A percentile compares a stretch with the other conserved stretches of the same genome.
Evolutionary conservation across 2,113 vertebrate genomes (phyloP).

Genomic region (Poicephalus gulielmi): DNA sequence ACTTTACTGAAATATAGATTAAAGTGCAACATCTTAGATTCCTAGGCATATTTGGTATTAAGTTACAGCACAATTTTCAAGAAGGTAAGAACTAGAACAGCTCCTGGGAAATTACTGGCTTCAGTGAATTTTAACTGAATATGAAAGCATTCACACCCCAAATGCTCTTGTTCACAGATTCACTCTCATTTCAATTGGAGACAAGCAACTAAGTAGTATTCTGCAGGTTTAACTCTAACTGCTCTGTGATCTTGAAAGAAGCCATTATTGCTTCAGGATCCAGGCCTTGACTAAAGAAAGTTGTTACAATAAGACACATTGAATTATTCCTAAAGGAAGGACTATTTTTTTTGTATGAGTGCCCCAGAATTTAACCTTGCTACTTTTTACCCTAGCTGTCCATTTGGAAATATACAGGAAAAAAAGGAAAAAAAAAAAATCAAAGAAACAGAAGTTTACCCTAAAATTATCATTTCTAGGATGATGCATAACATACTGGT

Average conservation of each 20-base stretch:
- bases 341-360: background rate
- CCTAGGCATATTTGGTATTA: background rate
- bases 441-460: background rate
- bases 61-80: background rate
- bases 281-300: background rate
- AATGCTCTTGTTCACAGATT: background rate
- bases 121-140: background rate
- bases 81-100: background rate
- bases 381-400: background rate
- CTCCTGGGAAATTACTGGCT: background rate
- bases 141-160: background rate
- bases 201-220: background rate
- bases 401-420: background rate
- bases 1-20: background rate
- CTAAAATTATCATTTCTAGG: background rate
- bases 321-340: background rate
- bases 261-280: background rate
- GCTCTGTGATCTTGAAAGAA: background rate
- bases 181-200: background rate
- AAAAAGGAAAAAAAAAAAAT: background rate
- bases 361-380: background rate
- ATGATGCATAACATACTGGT: background rate
- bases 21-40: background rate
- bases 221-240: background rate
- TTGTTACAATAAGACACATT: background rate